Conservation (phyloP, 2,113 vertebrate species). For the Himantopus leucocephalus region DNA sequence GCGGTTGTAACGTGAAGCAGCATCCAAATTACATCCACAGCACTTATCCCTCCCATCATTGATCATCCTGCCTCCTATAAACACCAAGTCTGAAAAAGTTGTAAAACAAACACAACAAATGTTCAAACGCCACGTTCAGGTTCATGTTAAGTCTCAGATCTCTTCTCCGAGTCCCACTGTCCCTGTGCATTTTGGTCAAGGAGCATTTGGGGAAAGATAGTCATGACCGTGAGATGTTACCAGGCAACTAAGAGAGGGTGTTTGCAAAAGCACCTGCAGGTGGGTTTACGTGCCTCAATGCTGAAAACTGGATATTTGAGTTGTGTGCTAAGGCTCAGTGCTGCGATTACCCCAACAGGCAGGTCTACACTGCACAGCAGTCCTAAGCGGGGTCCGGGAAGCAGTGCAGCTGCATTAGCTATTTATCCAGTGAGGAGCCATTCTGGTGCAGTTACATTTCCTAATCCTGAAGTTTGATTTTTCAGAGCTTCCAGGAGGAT, state of each 20-base stretch:
- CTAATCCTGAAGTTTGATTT: neutral
- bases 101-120: neutral
- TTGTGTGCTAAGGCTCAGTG: neutral
- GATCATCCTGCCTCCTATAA: neutral
- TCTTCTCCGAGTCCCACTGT: neutral
- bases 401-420: neutral
- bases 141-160: neutral
- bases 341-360: neutral
- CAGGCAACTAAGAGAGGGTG: neutral
- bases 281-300: neutral
- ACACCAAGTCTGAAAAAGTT: neutral
- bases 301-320: neutral
- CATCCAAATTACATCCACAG: neutral
- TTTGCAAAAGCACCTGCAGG: neutral
- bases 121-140: fast-evolving
- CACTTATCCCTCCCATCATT: neutral
- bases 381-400: neutral
- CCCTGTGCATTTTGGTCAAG: neutral
- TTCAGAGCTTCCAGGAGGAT: neutral
- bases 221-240: neutral
- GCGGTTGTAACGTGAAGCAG: neutral
- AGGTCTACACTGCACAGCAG: neutral
- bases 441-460: neutral
- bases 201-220: neutral
- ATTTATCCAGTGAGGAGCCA: neutral